Conservation (phyloP, 37 sponge, comb jelly and placozoan species). For the Chondrilla cf. caribensis region DNA sequence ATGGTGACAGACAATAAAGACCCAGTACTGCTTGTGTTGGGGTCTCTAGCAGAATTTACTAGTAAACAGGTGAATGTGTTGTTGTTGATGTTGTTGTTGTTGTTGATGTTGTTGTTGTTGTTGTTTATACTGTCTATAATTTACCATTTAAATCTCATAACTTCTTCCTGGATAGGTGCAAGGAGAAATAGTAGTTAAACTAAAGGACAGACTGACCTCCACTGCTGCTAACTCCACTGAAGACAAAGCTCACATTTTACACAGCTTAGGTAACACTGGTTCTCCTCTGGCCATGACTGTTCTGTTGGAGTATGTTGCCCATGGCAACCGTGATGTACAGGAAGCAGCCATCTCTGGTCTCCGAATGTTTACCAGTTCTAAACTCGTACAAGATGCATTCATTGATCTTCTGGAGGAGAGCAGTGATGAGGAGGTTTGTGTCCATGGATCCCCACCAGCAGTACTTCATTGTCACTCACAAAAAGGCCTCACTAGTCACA, state of each 20-base stretch:
- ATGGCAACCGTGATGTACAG: conserved; percentile 34
- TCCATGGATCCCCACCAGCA: too few relatives aligned
- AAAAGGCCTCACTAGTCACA: too few relatives aligned
- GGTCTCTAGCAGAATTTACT: conserved; percentile 14
- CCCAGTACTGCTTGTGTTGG: background rate
- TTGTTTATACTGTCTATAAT: too few relatives aligned
- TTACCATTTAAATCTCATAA: too few relatives aligned
- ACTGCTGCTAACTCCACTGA: background rate
- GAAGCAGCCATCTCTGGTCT: conserved; percentile 33
- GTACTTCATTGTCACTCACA: too few relatives aligned
- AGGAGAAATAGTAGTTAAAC: too few relatives aligned
- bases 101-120: too few relatives aligned
- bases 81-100: too few relatives aligned
- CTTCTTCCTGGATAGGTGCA: too few relatives aligned
- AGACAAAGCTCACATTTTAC: background rate
- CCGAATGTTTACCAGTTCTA: background rate
- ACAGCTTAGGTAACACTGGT: conserved; percentile 54
- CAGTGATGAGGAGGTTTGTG: background rate
- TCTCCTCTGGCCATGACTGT: conserved; percentile 7
- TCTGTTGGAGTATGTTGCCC: conserved; percentile 23
- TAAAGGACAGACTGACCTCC: too few relatives aligned
- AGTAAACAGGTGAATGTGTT: background rate
- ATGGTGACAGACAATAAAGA: conserved; percentile 16
- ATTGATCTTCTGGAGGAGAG: background rate
- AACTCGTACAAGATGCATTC: conserved; percentile 24